Evolutionary conservation across 92 coral and sea anemone genomes (phyloP).

Genomic region (Zoanthus gigantus): DNA sequence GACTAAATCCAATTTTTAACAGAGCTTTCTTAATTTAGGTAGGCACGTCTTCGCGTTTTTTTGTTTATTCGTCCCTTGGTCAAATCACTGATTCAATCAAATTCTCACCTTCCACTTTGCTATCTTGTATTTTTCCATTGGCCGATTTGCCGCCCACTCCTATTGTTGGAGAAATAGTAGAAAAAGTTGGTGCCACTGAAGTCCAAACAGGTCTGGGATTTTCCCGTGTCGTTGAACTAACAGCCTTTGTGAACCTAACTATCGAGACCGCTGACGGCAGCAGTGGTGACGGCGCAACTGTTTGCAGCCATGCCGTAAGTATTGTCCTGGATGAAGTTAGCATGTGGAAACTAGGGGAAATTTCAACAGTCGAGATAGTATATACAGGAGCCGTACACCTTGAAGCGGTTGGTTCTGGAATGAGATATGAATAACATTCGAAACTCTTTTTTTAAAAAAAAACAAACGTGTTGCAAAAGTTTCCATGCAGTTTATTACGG

Average conservation of each 20-base stretch:
- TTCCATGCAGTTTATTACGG: not conserved
- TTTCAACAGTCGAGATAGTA: slow-evolving; percentile 13
- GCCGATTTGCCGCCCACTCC: not conserved
- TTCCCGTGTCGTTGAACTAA: slow-evolving; percentile 7
- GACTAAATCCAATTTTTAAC: too few species aligned
- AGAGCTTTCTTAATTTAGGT: too few species aligned
- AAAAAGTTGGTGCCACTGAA: slow-evolving; percentile 22
- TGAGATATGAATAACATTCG: slow-evolving; percentile 4
- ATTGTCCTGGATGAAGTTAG: not conserved
- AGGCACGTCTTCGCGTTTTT: not conserved
- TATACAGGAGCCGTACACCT: slow-evolving; percentile 8
- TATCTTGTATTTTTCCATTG: not conserved
- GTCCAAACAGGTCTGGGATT: slow-evolving; percentile 1
- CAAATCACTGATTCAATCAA: not conserved
- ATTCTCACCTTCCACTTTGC: not conserved
- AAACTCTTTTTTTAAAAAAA: not conserved
- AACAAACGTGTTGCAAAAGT: not conserved
- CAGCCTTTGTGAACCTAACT: not conserved
- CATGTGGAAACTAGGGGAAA: not conserved
- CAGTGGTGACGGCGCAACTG: slow-evolving; percentile 21
- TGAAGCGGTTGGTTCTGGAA: slow-evolving; percentile 34
- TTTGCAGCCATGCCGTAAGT: slow-evolving; percentile 6
- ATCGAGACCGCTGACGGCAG: slow-evolving; percentile 9
- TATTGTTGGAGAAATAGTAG: slow-evolving; percentile 19
- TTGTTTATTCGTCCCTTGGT: not conserved